Evolutionary conservation across 2,797 vertebrate genomes (phyloP).

Genomic region (Poeciliopsis gracilis): DNA sequence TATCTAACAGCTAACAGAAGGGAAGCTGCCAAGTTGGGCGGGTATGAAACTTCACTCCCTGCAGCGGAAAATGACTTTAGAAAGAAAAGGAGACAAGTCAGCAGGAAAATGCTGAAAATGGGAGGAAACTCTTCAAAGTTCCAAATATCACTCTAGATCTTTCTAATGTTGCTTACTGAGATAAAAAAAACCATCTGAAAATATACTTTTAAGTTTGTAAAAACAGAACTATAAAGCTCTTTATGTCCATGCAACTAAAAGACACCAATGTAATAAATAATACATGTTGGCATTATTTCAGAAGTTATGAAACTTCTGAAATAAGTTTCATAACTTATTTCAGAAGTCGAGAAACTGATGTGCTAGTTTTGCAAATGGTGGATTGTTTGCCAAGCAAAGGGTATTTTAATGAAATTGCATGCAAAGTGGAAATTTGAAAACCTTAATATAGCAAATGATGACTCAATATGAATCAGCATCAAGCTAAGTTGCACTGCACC

Average conservation of each 20-base stretch:
- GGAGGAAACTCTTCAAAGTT: neutral
- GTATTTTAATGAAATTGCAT: neutral
- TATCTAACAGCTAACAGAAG: neutral
- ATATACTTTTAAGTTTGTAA: neutral
- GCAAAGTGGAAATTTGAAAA: neutral
- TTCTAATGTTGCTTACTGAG: neutral
- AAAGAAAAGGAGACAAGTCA: neutral
- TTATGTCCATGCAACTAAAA: neutral
- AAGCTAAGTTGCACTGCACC: neutral
- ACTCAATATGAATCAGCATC: neutral
- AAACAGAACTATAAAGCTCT: neutral
- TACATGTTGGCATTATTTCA: neutral
- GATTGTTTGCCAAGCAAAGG: neutral
- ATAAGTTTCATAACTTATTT: too few species aligned
- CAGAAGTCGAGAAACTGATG: neutral
- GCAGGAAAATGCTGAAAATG: neutral
- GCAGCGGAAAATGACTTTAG: slow-evolving; percentile 9
- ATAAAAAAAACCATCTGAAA: neutral
- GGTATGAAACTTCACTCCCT: slow-evolving; percentile 11
- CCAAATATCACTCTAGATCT: neutral
- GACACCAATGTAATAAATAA: neutral
- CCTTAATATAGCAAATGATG: neutral
- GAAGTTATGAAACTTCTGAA: neutral
- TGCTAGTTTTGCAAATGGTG: neutral
- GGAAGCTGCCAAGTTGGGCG: neutral